Evolutionary conservation across 2,888 invertebrate species (phyloP), one percentile per base, ranked within the genome.

Genomic region (Caenorhabditis auriculariae): DNA sequence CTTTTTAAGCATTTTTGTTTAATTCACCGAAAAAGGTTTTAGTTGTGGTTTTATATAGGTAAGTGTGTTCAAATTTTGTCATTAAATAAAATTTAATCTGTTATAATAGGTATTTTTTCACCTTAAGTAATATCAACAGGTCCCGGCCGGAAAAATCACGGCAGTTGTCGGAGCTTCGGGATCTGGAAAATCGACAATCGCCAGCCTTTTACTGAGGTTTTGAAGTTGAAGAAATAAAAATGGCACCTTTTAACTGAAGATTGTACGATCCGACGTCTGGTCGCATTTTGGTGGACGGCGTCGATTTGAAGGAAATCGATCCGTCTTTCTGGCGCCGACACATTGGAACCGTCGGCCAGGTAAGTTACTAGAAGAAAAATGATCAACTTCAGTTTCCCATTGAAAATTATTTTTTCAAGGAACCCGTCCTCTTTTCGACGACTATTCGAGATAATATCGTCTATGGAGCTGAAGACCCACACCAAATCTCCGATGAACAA

Each of bases 101-200:
- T 26, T 9, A 27, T 41, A 19, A 41, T 50, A 3, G 21, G 17
- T 37, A 6, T n/a, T 38, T 24, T 42, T n/a, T n/a, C n/a, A n/a
- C n/a, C n/a, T n/a, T n/a, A n/a, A n/a, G n/a, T n/a, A n/a, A n/a
- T n/a, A n/a, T n/a, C n/a, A n/a, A n/a, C 6, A 54, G 19, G 52
- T 61, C 4, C 85, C 86, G 0, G 87, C 89, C 0, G 88, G 89
- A 9, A 87, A 87, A 63, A 88, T 90, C 0, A 87, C 90, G 9
- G 93, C 93, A 0, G 85, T 89, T n/a, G 88, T 96, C 0, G 95
- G 95, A 0, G 86, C 91, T 0, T 93, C 93, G 57, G 95, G 95
- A 0, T 91, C 91, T 26, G 96, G 96, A 0, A 96, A 96, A 83
- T 93, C 92, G 46, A 95, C 96, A 0, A 85, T 95, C 56, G 91